phyloP scores from a whole-genome alignment of 1,140 invertebrate species.

The Phymorhynchus buccinoides region DNA sequence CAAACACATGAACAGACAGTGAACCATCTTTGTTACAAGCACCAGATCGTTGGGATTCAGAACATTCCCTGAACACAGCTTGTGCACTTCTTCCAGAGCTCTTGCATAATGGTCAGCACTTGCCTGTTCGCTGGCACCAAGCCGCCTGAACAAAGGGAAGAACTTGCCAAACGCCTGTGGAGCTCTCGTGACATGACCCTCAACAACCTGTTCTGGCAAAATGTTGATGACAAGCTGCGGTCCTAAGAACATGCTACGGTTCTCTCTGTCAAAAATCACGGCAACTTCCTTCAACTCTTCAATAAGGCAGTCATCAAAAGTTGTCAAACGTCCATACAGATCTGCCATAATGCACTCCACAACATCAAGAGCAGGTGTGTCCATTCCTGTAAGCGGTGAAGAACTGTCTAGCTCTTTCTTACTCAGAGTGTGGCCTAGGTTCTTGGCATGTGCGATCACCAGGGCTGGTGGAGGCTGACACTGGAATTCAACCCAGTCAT shows the following conservation, averaged over 20 bases:
- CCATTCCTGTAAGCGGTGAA: slow-evolving; percentile 30
- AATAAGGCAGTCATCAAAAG: slow-evolving; percentile 35
- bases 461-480: slow-evolving; percentile 25
- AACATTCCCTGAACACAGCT: slow-evolving; percentile 37
- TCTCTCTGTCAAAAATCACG: slow-evolving; percentile 39
- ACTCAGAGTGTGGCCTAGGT: slow-evolving; percentile 34
- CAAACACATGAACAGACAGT: slow-evolving; percentile 50
- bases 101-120: slow-evolving; percentile 46
- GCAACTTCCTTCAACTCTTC: neutral
- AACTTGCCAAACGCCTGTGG: slow-evolving; percentile 52
- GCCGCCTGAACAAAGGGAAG: slow-evolving; percentile 49
- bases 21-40: neutral
- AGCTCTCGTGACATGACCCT: slow-evolving; percentile 49
- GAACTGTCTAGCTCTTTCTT: neutral
- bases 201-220: slow-evolving; percentile 48
- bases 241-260: slow-evolving; percentile 45
- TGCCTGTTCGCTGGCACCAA: slow-evolving; percentile 48
- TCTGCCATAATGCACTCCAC: slow-evolving; percentile 25
- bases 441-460: slow-evolving; percentile 42
- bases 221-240: slow-evolving; percentile 50
- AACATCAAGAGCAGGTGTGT: slow-evolving; percentile 9
- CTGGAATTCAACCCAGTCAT: slow-evolving; percentile 27
- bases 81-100: slow-evolving; percentile 41
- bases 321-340: slow-evolving; percentile 37
- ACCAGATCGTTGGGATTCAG: slow-evolving; percentile 53